A percentile compares a stretch with the other conserved stretches of the same genome.
Conservation (phyloP, 2,113 vertebrate species). For the Egretta garzetta region DNA sequence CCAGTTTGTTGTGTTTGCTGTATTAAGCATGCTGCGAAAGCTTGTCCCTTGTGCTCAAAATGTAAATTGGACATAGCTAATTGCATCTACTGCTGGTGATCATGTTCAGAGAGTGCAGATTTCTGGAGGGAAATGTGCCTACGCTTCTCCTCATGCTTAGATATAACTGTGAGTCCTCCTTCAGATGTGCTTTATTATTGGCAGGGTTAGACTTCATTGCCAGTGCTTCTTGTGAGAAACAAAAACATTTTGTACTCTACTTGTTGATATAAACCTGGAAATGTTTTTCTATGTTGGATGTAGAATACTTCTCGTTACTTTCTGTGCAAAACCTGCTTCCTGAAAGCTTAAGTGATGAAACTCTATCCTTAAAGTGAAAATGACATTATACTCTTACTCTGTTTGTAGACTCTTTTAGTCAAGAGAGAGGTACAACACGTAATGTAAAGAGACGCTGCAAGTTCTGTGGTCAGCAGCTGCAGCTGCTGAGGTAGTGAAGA, state of each 20-base stretch:
- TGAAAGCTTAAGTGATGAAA: neutral
- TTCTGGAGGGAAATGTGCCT: slow-evolving; percentile 30
- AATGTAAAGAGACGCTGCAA: neutral
- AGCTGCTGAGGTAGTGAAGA: slow-evolving; percentile 2
- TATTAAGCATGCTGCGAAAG: slow-evolving; percentile 14
- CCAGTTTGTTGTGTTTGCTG: slow-evolving; percentile 24
- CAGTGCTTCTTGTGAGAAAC: neutral
- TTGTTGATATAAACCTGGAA: neutral
- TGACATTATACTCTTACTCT: neutral
- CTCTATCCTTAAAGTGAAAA: neutral
- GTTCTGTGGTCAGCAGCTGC: slow-evolving; percentile 21
- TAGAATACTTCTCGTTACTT: neutral
- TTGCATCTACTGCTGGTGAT: slow-evolving; percentile 32
- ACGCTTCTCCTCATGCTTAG: neutral
- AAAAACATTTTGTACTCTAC: neutral
- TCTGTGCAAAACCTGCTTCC: neutral
- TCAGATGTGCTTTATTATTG: neutral
- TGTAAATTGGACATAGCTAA: slow-evolving; percentile 59
- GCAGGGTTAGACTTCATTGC: neutral
- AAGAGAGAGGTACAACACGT: neutral
- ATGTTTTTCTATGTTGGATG: neutral
- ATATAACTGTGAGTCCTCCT: neutral
- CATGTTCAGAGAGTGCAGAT: neutral
- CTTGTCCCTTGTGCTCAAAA: slow-evolving; percentile 32
- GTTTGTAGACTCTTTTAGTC: neutral